phyloP scores from a whole-genome alignment of 2,113 vertebrate genomes.

The Brienomyrus brachyistius region DNA sequence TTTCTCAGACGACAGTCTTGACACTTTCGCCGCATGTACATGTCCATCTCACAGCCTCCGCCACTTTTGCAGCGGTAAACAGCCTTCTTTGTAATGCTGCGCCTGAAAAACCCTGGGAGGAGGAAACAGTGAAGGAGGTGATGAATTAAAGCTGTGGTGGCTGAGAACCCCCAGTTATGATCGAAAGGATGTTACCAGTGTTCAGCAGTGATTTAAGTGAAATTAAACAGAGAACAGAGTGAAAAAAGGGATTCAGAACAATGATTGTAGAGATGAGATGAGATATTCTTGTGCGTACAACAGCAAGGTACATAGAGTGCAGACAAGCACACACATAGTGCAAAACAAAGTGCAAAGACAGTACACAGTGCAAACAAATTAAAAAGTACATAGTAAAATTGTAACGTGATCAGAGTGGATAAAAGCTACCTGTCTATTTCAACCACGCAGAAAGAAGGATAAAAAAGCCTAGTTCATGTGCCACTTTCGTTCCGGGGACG shows the following conservation, averaged over 20 bases:
- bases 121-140: background rate
- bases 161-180: background rate
- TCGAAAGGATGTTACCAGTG: background rate
- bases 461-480: background rate
- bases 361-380: background rate
- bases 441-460: background rate
- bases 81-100: conserved; percentile 86
- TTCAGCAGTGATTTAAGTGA: background rate
- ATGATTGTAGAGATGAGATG: background rate
- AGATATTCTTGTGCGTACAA: background rate
- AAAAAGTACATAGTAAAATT: background rate
- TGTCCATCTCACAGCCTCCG: conserved; percentile 90
- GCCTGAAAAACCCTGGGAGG: conserved; percentile 76
- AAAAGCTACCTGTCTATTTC: background rate
- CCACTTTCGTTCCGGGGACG: background rate
- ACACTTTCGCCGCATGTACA: conserved; percentile 94
- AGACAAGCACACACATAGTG: background rate
- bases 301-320: background rate
- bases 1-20: conserved; percentile 90
- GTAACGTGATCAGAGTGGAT: background rate
- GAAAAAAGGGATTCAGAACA: background rate
- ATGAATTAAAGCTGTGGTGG: background rate
- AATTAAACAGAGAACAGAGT: background rate
- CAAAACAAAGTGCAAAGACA: background rate
- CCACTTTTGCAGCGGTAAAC: conserved; percentile 88